Evolutionary conservation across 1,140 invertebrate genomes (phyloP).

Genomic region (Venturia canescens): DNA sequence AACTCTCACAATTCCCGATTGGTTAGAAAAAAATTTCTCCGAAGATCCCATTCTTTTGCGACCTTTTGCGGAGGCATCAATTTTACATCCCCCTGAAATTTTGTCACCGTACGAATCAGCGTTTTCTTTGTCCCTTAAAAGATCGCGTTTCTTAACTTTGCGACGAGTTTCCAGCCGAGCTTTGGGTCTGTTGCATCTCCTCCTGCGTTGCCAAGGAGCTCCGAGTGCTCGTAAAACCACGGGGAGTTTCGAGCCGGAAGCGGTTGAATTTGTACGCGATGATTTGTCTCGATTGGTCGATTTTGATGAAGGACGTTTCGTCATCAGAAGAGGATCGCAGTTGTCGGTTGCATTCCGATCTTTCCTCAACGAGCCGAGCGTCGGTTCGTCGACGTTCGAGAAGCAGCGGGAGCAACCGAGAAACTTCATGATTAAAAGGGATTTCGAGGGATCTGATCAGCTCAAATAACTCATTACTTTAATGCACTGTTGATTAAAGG

Average conservation of each 20-base stretch:
- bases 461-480: background rate
- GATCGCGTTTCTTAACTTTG: constrained; percentile 59
- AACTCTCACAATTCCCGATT: background rate
- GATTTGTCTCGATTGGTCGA: constrained; percentile 45
- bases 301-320: constrained; percentile 60
- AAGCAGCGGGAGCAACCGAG: constrained; percentile 70
- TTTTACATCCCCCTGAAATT: constrained; percentile 33
- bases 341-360: constrained; percentile 59
- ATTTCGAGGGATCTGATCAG: background rate
- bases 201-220: constrained; percentile 53
- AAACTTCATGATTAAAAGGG: constrained; percentile 66
- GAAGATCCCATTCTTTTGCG: background rate
- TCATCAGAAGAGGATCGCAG: constrained; percentile 65
- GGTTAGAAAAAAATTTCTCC: background rate
- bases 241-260: constrained; percentile 41
- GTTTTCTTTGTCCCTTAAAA: constrained; percentile 45
- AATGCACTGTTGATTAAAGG: background rate
- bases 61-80: background rate
- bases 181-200: constrained; percentile 52
- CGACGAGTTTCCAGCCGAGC: constrained; percentile 52
- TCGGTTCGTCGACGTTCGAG: constrained; percentile 42
- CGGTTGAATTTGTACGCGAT: constrained; percentile 52
- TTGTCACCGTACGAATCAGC: constrained; percentile 1
- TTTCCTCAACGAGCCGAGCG: constrained; percentile 27
- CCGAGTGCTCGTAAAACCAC: constrained; percentile 54